phyloP scores from a whole-genome alignment of 1,140 invertebrate genomes.

The Neodiprion virginianus region DNA sequence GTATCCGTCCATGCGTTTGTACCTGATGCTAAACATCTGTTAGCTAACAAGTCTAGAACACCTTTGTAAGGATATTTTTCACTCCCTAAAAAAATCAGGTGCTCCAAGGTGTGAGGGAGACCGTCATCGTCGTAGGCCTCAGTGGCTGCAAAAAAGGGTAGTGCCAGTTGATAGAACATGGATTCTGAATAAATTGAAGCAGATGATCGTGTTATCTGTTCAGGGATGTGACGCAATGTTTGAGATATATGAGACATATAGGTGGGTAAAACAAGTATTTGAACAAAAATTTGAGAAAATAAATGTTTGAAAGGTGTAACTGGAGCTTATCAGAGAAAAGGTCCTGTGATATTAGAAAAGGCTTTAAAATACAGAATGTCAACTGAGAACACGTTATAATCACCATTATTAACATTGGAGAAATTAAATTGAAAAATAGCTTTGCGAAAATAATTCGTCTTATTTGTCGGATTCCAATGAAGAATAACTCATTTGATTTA shows the following conservation, averaged over 20 bases:
- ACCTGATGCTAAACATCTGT: constrained; percentile 87
- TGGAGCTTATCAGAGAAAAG: background rate
- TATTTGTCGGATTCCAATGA: constrained; percentile 8
- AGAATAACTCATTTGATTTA: background rate
- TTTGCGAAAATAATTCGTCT: constrained; percentile 2
- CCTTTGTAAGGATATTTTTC: constrained; percentile 91
- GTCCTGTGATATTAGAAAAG: no score
- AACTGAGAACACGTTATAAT: no score
- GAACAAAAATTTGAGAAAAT: background rate
- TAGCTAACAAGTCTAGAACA: constrained; percentile 86
- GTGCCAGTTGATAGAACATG: constrained; percentile 2
- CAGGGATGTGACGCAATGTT: background rate
- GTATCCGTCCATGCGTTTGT: constrained; percentile 88
- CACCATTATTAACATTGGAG: no score
- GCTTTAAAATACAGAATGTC: no score
- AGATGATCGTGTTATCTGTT: background rate
- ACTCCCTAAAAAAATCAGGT: constrained; percentile 91
- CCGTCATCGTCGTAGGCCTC: constrained; percentile 93
- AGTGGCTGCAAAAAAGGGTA: constrained; percentile 70
- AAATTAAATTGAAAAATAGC: no score
- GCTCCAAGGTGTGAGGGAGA: constrained; percentile 90
- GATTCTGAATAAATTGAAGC: background rate
- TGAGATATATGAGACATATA: background rate
- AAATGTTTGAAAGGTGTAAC: no score
- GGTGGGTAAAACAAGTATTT: background rate